Evolutionary conservation across 2,113 vertebrate species (phyloP).

Genomic region (Chloebia gouldiae): DNA sequence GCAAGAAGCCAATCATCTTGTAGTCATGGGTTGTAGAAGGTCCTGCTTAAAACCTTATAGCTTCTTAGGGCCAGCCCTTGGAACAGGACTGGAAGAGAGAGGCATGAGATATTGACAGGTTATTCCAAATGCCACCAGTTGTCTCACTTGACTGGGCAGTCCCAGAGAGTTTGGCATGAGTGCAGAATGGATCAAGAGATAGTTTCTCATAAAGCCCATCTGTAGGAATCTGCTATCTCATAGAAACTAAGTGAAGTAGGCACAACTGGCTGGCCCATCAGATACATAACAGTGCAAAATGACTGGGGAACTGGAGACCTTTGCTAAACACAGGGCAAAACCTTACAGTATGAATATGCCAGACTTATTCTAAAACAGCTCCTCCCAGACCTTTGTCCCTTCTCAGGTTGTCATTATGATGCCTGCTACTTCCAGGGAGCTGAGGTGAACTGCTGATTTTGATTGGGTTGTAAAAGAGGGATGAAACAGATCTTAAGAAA

Average conservation of each 20-base stretch:
- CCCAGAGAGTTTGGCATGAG: not conserved
- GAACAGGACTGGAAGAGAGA: not conserved
- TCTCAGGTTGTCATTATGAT: not conserved
- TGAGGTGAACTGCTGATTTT: not conserved
- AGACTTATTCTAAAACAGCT: not conserved
- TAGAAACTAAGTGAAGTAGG: not conserved
- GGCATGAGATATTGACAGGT: not conserved
- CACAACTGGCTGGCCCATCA: not conserved
- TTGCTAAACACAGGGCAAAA: not conserved
- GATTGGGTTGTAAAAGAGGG: not conserved
- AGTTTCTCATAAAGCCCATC: not conserved
- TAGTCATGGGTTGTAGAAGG: not conserved
- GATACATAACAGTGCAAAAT: not conserved
- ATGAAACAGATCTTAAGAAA: not conserved
- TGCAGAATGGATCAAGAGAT: not conserved
- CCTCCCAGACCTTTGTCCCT: not conserved
- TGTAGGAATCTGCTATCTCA: not conserved
- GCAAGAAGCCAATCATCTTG: not conserved
- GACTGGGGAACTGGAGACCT: not conserved
- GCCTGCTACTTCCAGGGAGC: not conserved
- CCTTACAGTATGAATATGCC: not conserved
- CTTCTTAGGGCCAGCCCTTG: not conserved
- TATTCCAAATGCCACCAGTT: not conserved
- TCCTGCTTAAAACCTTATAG: not conserved
- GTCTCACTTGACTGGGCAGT: not conserved